A percentile compares a stretch with the other conserved stretches of the same genome.
Conservation (phyloP, 1,140 invertebrate species). For the Melanaphis sacchari region DNA sequence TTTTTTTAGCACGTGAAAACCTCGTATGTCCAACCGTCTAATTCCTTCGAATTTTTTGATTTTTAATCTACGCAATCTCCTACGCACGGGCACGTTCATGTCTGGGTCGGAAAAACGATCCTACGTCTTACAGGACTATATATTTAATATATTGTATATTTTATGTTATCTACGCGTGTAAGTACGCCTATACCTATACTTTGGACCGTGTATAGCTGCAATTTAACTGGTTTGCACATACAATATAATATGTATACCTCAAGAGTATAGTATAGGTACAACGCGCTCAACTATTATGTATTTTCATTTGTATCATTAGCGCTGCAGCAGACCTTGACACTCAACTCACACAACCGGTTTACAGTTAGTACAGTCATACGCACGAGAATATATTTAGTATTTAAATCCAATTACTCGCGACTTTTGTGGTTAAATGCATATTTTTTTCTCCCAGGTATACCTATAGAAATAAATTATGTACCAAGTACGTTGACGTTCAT, state of each 20-base stretch:
- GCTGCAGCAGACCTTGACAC: slow-evolving; percentile 29
- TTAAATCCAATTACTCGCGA: not conserved
- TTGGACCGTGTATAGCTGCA: not conserved
- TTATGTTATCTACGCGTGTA: not conserved
- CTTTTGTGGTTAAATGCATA: not conserved
- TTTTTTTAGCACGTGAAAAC: not conserved
- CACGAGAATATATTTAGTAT: not conserved
- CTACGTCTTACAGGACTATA: not conserved
- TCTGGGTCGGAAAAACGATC: slow-evolving; percentile 11
- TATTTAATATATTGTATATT: not conserved
- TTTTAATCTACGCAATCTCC: not conserved
- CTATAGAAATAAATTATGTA: not conserved
- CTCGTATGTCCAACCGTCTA: not conserved
- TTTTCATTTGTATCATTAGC: slow-evolving; percentile 42
- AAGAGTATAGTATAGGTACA: not conserved
- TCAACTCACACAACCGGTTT: slow-evolving; percentile 33
- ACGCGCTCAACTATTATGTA: slow-evolving; percentile 4
- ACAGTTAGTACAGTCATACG: slow-evolving; percentile 25
- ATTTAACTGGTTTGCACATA: slow-evolving; percentile 32
- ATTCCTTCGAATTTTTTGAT: not conserved
- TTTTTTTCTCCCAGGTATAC: not conserved
- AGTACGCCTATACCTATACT: not conserved
- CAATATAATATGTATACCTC: not conserved
- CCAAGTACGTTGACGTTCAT: not conserved
- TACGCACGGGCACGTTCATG: not conserved